Base-by-base conservation (phyloP, 2,888 invertebrate genomes). In the Agelastica alni region DNA sequence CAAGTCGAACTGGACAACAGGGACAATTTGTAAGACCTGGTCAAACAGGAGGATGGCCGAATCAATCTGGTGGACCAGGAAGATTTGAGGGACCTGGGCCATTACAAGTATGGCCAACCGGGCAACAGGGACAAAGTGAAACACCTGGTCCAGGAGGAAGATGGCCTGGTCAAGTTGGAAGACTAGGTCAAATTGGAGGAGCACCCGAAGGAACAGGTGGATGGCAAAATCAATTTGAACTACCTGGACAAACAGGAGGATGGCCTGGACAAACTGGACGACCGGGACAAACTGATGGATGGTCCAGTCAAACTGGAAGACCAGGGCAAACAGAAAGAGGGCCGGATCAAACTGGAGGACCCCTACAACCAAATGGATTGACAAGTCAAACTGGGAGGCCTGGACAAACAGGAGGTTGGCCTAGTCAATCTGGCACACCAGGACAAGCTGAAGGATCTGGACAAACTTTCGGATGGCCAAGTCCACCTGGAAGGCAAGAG, bases 21-120 rank as follows among this genome's bases (percentile, higher is more conserved):
- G 51, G 58, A 18, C 53, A 56, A 49, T 53, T 59, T 20, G 58
- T 63, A 47, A 47, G 46, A 28, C 46, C 51, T 5, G 54, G 32
- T 30, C 59, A 58, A 52, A 14, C 51, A 10, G 53, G 44, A 49
- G 54, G 56, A 37, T 46, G 46, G 17, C 36, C 49, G 18, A 63
- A 54, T 49, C 51, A 61, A 39, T 47, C 61, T 53, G 31, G 54
- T 39, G 53, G 59, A 48, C 47, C 60, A 22, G 61, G 62, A 13
- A n/a, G n/a, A n/a, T n/a, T n/a, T n/a, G 55, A 58, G 22, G 45
- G 28, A 13, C 31, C 36, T 13, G 47, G 43, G 42, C 45, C 43
- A 49, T 9, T 32, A 2, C 26, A 26, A 26, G 7, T 9, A 26
- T 6, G 26, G 6, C 7, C 7, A 26, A 26, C 9, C 22, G 51